Base-by-base conservation (phyloP, 2,113 vertebrate genomes). In the Harpagus bidentatus region DNA sequence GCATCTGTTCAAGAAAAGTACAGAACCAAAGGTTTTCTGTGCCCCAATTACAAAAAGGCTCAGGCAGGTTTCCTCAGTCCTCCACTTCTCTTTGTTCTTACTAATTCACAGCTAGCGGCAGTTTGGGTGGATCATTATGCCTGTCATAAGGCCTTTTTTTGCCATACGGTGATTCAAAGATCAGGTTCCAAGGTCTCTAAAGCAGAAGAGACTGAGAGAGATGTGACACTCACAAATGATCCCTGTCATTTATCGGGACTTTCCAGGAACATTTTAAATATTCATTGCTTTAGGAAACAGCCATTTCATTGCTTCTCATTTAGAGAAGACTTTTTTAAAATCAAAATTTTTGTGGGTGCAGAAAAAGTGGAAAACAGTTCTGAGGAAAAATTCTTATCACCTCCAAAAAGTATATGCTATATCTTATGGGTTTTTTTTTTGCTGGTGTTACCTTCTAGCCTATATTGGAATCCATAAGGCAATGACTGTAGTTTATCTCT, bases 401-500 rank as follows among this genome's bases (percentile, higher is more conserved):
- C 13, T 86, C 13, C 32, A 55, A 70, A 89, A 88, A 28, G 13
- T n/a, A 7, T 61, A 23, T 32, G 2, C 9, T 79, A 13, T 43
- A 56, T 56, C 73, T 77, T 19, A 31, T 61, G 8, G 14, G 3
- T 0, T 2, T 36, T n/a, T n/a, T 86, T 55, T 66, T 34, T 29
- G 2, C 20, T 67, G 61, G 17, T 58, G 92, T 80, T 95, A 72
- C 67, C 62, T 88, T 95, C 74, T 90, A 84, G 38, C 40, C 47
- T 91, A 17, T 66, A 38, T 84, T 58, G 42, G 40, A 94, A 79
- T 92, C 61, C 43, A 48, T 72, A 74, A 45, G 63, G 53, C 29
- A 94, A 58, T 78, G 79, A 52, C 77, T 92, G 79, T 88, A 69
- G 28, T 87, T 94, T 86, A 22, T 93, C 58, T 78, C 47, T 97